These are phyloP conservation scores for Sinocyclocheilus grahami DNA, from an alignment of 2,113 vertebrate genomes.

Conservation along the genomic window DNA sequence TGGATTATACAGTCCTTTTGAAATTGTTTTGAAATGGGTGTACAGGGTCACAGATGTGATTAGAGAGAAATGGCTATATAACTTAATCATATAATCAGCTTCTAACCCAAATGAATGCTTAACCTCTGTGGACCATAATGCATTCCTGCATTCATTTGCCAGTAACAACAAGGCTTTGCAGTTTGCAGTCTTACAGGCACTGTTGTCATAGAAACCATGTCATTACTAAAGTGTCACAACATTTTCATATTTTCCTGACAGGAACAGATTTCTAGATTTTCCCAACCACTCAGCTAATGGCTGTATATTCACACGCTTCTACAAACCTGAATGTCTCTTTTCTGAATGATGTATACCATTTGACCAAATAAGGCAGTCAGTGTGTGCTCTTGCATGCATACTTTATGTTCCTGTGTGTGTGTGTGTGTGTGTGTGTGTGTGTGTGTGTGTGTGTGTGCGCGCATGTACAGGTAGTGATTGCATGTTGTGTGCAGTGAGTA, in stretches of 20 bases:
- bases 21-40: slow-evolving; percentile 6
- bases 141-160: slow-evolving; percentile 25
- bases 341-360: slow-evolving; percentile 1
- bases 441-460: neutral
- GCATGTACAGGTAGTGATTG: neutral
- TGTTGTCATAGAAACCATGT: slow-evolving; percentile 39
- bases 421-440: neutral
- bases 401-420: neutral
- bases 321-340: slow-evolving; percentile 14
- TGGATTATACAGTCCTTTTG: neutral
- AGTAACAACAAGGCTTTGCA: slow-evolving; percentile 33
- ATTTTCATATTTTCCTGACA: slow-evolving; percentile 32
- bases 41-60: neutral
- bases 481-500: slow-evolving; percentile 3
- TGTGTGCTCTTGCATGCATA: neutral
- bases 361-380: neutral
- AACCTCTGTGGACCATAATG: slow-evolving; percentile 1
- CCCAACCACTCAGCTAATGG: slow-evolving; percentile 14
- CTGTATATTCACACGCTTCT: neutral
- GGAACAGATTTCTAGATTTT: slow-evolving; percentile 17
- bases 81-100: neutral
- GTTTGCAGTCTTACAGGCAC: slow-evolving; percentile 1
- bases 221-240: slow-evolving; percentile 39
- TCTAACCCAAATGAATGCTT: slow-evolving; percentile 16
- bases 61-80: neutral